A percentile compares a stretch with the other conserved stretches of the same genome.
These are phyloP conservation scores for Protonibea diacanthus DNA, from an alignment of 2,797 vertebrate genomes.

Conservation along the genomic window DNA sequence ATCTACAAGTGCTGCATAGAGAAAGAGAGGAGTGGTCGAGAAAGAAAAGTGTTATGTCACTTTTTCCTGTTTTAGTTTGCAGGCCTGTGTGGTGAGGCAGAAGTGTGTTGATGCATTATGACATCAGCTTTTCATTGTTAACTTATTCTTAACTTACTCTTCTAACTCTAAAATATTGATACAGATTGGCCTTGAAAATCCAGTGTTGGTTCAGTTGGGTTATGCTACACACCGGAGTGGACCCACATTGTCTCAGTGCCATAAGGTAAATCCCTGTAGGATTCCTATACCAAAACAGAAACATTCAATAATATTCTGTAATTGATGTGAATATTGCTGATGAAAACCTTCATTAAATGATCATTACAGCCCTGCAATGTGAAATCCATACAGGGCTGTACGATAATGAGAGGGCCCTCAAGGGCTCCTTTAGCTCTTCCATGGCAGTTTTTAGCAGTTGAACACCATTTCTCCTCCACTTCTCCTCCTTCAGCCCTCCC, in stretches of 20 bases:
- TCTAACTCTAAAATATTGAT: neutral
- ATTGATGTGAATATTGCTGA: slow-evolving; percentile 46
- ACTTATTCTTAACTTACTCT: neutral
- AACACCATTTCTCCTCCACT: neutral
- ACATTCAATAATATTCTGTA: slow-evolving; percentile 27
- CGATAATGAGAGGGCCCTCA: slow-evolving; percentile 33
- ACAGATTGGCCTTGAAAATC: neutral
- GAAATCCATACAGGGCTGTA: slow-evolving; percentile 51
- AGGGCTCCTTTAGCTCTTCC: slow-evolving; percentile 27
- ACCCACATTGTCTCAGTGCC: neutral
- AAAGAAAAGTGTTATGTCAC: neutral
- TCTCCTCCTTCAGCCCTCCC: neutral
- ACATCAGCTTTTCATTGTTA: no score
- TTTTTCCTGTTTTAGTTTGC: neutral
- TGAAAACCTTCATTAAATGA: slow-evolving; percentile 57
- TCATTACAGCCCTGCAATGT: slow-evolving; percentile 46
- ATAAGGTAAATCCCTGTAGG: neutral
- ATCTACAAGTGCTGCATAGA: neutral
- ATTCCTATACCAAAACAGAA: slow-evolving; percentile 16
- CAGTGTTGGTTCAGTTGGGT: no score
- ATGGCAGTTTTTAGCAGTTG: slow-evolving; percentile 5
- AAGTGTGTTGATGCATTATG: neutral
- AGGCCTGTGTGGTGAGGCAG: neutral
- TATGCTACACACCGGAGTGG: neutral
- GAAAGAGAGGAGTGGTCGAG: neutral